Base-by-base conservation (phyloP, 2,888 invertebrate species). In the Noctuana brunneofusca region DNA sequence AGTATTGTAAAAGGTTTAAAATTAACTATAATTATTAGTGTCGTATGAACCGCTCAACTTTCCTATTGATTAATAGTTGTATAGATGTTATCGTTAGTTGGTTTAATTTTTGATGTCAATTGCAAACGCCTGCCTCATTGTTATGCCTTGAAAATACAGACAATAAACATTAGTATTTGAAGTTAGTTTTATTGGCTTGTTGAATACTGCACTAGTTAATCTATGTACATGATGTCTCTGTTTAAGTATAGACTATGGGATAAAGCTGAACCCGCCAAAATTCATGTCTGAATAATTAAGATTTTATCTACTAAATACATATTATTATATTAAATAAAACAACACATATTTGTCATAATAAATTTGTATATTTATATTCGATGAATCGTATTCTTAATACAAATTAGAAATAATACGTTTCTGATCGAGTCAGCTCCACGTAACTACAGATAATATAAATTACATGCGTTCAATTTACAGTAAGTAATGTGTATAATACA, bases 391-490 rank as follows among this genome's bases (percentile, higher is more conserved):
- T 75, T 78, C 80, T 82, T 83, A 80, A 78, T 55, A 55, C 55
- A 71, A 71, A 75, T 74, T 78, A 78, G 75, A 76, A 76, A 78
- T 18, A 48, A 50, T 60, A 60, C 46, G 53, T 76, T 79, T 81
- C 83, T 81, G 80, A 83, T 83, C 84, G 78, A 73, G 22, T 27
- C 69, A 74, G 72, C 72, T 71, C 67, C 65, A 72, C 71, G 68
- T 74, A 74, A 72, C 65, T 75, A 79, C 79, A 65, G 59, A 71
- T 78, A 79, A 79, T 81, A 87, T 89, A 88, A 89, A 87, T 87
- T 85, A 88, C 75, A 86, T 75, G 80, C 78, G 75, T 81, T 82
- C 82, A 74, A 81, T 83, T 73, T 83, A 81, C 80, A 80, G 68
- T 78, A 66, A 73, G 77, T 77, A 78, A 66, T 2, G 72, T 76